These are phyloP conservation scores for Sussaba pulchella DNA, from an alignment of 2,888 invertebrate genomes.

Conservation along the genomic window DNA sequence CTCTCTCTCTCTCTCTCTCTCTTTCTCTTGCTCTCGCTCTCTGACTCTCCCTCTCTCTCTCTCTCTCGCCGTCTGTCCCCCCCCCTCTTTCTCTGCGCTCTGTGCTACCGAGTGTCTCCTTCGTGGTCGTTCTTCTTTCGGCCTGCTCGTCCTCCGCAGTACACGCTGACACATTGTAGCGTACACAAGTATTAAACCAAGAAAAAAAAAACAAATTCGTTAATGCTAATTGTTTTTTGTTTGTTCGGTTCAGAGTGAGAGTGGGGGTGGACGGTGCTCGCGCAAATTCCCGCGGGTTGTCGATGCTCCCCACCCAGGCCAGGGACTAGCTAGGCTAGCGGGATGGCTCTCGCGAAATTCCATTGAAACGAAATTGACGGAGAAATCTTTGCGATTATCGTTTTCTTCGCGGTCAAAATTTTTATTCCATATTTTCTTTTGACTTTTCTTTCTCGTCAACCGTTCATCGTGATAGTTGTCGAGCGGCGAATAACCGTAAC, in stretches of 20 bases:
- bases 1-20: slow-evolving; percentile 9
- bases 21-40: neutral
- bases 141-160: no score
- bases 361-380: neutral
- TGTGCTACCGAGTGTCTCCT: slow-evolving; percentile 29
- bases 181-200: slow-evolving; percentile 45
- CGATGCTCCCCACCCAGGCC: neutral
- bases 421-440: neutral
- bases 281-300: neutral
- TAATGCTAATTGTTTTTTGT: slow-evolving; percentile 40
- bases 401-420: no score
- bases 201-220: slow-evolving; percentile 32
- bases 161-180: slow-evolving; percentile 51
- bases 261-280: neutral
- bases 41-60: slow-evolving; percentile 14
- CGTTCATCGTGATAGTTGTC: slow-evolving; percentile 51
- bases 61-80: slow-evolving; percentile 8
- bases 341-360: neutral
- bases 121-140: slow-evolving; percentile 47
- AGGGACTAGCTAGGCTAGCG: no score
- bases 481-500: slow-evolving; percentile 44
- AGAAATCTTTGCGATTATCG: neutral
- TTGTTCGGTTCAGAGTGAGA: slow-evolving; percentile 19
- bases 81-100: slow-evolving; percentile 27
- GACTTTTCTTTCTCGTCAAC: slow-evolving; percentile 34